phyloP scores from a whole-genome alignment of 2,797 vertebrate species.

The Pelochelys cantorii region DNA sequence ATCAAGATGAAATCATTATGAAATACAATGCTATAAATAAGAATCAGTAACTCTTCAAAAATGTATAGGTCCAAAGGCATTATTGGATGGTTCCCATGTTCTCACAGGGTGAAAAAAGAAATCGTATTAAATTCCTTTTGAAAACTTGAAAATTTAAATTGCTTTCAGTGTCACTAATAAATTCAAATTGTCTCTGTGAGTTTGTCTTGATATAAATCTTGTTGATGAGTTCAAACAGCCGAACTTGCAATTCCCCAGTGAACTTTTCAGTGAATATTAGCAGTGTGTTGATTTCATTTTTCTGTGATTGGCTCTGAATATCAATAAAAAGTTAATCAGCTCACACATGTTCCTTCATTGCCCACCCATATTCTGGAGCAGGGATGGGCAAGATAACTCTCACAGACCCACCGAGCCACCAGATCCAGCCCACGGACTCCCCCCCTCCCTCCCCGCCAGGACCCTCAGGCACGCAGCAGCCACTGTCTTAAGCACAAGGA shows the following conservation, averaged over 20 bases:
- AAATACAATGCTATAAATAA: slow-evolving; percentile 5
- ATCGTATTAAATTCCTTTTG: slow-evolving; percentile 64
- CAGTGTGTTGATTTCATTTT: slow-evolving; percentile 60
- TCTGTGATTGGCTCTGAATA: slow-evolving; percentile 45
- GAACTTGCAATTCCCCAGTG: slow-evolving; percentile 48
- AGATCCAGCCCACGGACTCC: too few species aligned
- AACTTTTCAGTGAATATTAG: slow-evolving; percentile 15
- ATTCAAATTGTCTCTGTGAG: slow-evolving; percentile 68
- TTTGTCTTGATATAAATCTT: slow-evolving; percentile 61
- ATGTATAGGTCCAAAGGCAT: rapidly evolving
- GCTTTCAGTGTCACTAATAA: slow-evolving; percentile 62
- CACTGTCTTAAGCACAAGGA: too few species aligned
- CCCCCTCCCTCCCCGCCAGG: too few species aligned
- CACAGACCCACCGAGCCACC: too few species aligned
- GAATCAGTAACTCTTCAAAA: slow-evolving; percentile 39
- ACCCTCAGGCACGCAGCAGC: too few species aligned
- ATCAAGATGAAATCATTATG: slow-evolving; percentile 62
- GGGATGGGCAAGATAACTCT: too few species aligned
- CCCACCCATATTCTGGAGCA: slow-evolving; percentile 9
- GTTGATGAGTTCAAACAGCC: slow-evolving; percentile 54
- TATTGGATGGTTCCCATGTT: slow-evolving; percentile 62
- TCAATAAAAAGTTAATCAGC: neutral
- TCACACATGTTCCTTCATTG: slow-evolving; percentile 18
- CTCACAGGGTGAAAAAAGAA: neutral
- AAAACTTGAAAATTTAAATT: slow-evolving; percentile 50